These are phyloP conservation scores for Acanthosepion pharaonis DNA, from an alignment of 2,888 invertebrate species.

Conservation along the genomic window DNA sequence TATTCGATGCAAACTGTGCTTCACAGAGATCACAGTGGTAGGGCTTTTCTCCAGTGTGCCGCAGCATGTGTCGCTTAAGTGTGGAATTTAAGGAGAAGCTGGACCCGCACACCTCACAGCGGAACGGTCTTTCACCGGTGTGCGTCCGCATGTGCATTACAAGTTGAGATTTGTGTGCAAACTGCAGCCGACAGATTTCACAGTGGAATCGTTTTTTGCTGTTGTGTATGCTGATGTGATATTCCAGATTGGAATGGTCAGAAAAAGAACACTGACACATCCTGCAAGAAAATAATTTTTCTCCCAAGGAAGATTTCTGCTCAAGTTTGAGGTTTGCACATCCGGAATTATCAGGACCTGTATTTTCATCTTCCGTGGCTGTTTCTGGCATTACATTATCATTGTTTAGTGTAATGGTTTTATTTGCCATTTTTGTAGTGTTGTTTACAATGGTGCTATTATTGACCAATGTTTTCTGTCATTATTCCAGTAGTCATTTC, in stretches of 20 bases:
- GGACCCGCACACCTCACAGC: not conserved
- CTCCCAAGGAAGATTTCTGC: not conserved
- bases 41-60: not conserved
- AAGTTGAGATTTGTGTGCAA: slow-evolving; percentile 33
- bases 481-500: not conserved
- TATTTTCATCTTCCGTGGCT: not conserved
- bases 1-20: not conserved
- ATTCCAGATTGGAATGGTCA: not conserved
- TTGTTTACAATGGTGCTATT: not conserved
- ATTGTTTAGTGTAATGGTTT: not conserved
- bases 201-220: slow-evolving; percentile 25
- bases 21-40: not conserved
- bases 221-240: not conserved
- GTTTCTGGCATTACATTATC: not conserved
- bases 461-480: not conserved
- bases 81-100: not conserved
- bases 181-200: not conserved
- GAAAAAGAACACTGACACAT: not conserved
- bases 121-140: not conserved
- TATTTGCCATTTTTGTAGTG: not conserved
- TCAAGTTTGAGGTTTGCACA: not conserved
- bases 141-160: slow-evolving; percentile 1
- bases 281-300: not conserved
- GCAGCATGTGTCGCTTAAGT: not conserved
- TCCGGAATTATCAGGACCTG: not conserved